Conservation (phyloP, 2,113 vertebrate genomes). For the Phrynosoma blainvillii region DNA sequence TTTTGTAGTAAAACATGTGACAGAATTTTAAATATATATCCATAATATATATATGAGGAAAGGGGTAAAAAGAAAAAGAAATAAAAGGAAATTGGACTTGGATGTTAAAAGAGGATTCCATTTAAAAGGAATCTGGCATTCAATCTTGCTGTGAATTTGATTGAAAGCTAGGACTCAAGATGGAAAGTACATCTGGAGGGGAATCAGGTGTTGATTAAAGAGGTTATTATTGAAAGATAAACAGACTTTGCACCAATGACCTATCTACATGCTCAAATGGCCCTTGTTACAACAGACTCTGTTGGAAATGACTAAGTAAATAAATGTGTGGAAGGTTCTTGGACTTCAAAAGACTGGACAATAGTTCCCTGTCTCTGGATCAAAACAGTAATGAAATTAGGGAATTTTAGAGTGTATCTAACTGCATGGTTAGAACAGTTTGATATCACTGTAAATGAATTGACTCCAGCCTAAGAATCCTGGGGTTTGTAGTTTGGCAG, state of each 20-base stretch:
- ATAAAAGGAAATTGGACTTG: background rate
- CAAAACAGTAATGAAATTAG: background rate
- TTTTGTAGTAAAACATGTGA: slow-evolving; percentile 26
- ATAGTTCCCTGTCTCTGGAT: background rate
- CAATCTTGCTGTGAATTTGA: background rate
- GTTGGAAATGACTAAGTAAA: background rate
- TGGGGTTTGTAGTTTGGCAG: background rate
- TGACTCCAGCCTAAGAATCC: too few relatives aligned
- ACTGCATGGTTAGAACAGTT: too few relatives aligned
- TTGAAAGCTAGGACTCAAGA: background rate
- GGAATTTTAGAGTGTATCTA: too few relatives aligned
- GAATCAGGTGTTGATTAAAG: background rate
- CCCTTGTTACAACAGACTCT: background rate
- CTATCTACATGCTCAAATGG: background rate
- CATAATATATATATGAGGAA: background rate
- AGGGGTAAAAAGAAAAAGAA: background rate
- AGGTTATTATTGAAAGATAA: slow-evolving; percentile 1
- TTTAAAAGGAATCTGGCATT: slow-evolving; percentile 1
- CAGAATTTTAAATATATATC: background rate
- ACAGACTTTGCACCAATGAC: background rate
- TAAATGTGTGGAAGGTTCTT: background rate
- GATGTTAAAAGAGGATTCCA: background rate
- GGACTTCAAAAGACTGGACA: background rate
- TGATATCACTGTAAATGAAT: background rate
- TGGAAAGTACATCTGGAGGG: background rate